Base-by-base conservation (phyloP, 2,888 invertebrate species). In the Callyntrura sp. region DNA sequence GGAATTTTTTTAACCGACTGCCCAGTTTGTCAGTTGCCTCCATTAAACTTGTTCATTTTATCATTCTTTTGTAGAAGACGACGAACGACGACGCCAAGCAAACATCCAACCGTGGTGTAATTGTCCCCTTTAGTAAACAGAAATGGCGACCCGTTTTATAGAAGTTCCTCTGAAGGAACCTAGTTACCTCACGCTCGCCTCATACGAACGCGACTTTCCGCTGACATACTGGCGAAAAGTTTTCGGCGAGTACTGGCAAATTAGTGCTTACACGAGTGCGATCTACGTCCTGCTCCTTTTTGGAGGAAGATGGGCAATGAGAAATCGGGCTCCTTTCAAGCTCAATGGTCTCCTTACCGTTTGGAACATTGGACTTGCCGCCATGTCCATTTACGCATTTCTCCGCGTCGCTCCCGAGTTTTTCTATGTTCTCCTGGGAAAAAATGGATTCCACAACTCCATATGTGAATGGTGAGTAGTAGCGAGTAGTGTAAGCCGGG, bases 361-460 rank as follows among this genome's bases (percentile, higher is more conserved):
- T 17, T 93, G 93, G 93, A 93, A 93, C 57, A 70, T 91, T 65
- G 90, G 55, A 9, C 82, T 93, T 11, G 92, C 92, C 35, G 60
- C 83, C 9, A 92, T 93, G 91, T 93, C 93, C 62, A 91, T 91
- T 70, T 91, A 91, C 57, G 93, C 91, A 0, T 92, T 91, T 70
- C 68, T 88, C 45, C 86, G 93, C 17, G 90, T 91, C 8, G 90
- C 90, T 48, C 93, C 93, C 14, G 93, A 93, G 70, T 92, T 93
- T 70, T 90, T 93, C 45, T 28, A 62, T 57, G 91, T 91, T 17
- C 91, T 92, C 43, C 17, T 90, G 28, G 91, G 91, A 51, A 86
- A 85, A 17, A 91, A 91, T 83, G 93, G 93, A 35, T 91, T 91
- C 43, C 92, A 93, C 81, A 92, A 93, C 48, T 89, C 92, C 35